A percentile compares a stretch with the other conserved stretches of the same genome.
phyloP scores from a whole-genome alignment of 2,113 vertebrate genomes.

The Anarhynchus alexandrinus region DNA sequence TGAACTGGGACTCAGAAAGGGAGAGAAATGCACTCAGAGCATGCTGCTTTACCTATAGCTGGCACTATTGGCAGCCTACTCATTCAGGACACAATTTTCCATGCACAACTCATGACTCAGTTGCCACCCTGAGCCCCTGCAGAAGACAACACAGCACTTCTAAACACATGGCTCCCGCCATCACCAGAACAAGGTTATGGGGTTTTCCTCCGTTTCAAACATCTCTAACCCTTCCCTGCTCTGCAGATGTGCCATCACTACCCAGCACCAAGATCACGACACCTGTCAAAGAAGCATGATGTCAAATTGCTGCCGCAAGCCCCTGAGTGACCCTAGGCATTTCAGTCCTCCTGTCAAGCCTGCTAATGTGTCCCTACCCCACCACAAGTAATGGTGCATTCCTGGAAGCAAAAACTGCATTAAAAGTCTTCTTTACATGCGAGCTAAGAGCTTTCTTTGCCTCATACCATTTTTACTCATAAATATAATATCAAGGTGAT shows the following conservation, averaged over 20 bases:
- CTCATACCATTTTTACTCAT: conserved; percentile 49
- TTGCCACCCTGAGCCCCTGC: not conserved
- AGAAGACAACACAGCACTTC: not conserved
- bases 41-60: not conserved
- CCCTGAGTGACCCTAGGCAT: not conserved
- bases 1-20: not conserved
- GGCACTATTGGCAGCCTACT: not conserved
- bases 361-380: not conserved
- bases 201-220: not conserved
- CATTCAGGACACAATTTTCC: not conserved
- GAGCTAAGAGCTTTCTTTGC: conserved; percentile 35
- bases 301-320: not conserved
- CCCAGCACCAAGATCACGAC: rapidly evolving
- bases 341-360: not conserved
- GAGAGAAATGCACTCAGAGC: not conserved
- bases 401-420: conserved; percentile 46
- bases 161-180: rapidly evolving
- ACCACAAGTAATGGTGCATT: not conserved
- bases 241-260: not conserved
- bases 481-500: conserved; percentile 63
- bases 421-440: conserved; percentile 6
- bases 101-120: not conserved
- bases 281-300: not conserved
- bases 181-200: not conserved
- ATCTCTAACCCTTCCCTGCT: not conserved